Evolutionary conservation across 2,888 invertebrate species (phyloP).

Genomic region (Phragmatobia fuliginosa): DNA sequence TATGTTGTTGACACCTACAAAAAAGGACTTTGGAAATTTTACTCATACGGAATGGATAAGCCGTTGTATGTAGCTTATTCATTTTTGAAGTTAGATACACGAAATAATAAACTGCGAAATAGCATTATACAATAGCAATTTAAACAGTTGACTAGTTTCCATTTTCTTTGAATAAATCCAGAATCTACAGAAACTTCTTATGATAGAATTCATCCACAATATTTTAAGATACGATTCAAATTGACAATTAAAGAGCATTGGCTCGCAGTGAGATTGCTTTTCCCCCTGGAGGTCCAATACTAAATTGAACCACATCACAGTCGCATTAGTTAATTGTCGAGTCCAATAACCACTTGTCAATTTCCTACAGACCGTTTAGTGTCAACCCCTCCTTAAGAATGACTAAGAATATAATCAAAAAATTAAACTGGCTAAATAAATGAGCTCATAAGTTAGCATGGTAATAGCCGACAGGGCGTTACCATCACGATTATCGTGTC

Average conservation of each 20-base stretch:
- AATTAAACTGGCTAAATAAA: constrained; percentile 68
- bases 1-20: not conserved
- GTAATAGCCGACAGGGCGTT: constrained; percentile 73
- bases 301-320: constrained; percentile 61
- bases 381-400: constrained; percentile 70
- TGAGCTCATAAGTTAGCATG: constrained; percentile 76
- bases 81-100: not conserved
- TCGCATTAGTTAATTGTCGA: constrained; percentile 66
- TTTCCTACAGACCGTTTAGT: constrained; percentile 70
- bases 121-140: not conserved
- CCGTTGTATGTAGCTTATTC: not conserved
- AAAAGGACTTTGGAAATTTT: not conserved
- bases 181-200: not conserved
- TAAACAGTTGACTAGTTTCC: not conserved
- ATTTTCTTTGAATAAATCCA: not conserved
- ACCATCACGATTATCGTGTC: constrained; percentile 78
- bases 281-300: constrained; percentile 46
- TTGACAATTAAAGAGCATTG: constrained; percentile 77
- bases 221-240: constrained; percentile 70
- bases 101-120: not conserved
- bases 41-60: not conserved
- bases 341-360: constrained; percentile 79
- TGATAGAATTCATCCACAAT: constrained; percentile 61
- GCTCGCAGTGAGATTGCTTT: constrained; percentile 61
- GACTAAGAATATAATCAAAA: constrained; percentile 70